These are phyloP conservation scores for Heterodera schachtii DNA, from an alignment of 1,140 invertebrate genomes.

Conservation along the genomic window DNA sequence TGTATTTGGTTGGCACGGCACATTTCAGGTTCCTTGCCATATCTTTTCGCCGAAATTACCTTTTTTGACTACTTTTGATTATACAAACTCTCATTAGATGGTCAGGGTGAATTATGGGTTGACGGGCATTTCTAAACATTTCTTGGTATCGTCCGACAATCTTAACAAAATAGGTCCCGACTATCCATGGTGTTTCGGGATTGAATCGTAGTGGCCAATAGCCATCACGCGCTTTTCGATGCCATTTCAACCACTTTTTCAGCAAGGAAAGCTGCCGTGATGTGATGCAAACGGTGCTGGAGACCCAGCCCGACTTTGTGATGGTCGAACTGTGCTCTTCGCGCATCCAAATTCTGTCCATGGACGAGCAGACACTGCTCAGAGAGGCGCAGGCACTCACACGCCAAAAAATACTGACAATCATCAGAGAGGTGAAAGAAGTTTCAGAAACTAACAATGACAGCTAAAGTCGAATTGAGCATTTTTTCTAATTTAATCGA, in stretches of 20 bases:
- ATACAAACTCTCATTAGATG: too few species aligned
- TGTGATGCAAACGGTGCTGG: constrained; percentile 78
- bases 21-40: constrained; percentile 73
- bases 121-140: too few species aligned
- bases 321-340: constrained; percentile 89
- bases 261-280: constrained; percentile 88
- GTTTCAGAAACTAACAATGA: constrained; percentile 18
- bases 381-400: constrained; percentile 84
- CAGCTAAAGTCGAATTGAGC: too few species aligned
- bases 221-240: too few species aligned
- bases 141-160: too few species aligned
- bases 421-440: constrained; percentile 63
- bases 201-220: too few species aligned
- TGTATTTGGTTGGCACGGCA: constrained; percentile 91
- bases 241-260: background rate
- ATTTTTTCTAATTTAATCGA: too few species aligned
- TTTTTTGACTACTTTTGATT: too few species aligned
- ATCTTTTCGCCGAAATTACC: background rate
- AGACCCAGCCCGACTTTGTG: constrained; percentile 85
- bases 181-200: too few species aligned
- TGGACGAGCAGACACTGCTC: constrained; percentile 87
- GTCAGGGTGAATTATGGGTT: too few species aligned
- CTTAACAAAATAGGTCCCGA: too few species aligned
- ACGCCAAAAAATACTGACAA: constrained; percentile 70
- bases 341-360: constrained; percentile 81